Percentiles rank a stretch among this genome's conserved stretches.
These are phyloP conservation scores for Hydrozoanthus gracilis DNA, from an alignment of 92 coral and sea anemone genomes.

Conservation along the genomic window DNA sequence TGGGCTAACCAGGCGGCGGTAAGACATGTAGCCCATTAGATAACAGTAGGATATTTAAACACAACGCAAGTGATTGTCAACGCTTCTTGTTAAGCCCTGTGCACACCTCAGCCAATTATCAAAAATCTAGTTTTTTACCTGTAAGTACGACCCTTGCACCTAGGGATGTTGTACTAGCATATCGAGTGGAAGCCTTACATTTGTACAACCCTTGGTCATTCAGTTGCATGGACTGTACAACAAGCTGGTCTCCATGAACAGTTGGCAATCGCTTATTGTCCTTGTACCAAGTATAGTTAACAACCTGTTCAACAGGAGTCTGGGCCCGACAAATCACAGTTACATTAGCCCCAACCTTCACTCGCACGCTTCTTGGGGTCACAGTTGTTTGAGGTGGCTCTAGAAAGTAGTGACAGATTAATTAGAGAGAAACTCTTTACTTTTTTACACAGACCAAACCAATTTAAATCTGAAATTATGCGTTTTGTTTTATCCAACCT, in stretches of 20 bases:
- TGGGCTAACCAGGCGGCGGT: no score
- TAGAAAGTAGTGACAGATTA: no score
- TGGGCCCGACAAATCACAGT: conserved; percentile 4
- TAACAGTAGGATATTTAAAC: no score
- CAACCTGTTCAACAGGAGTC: neutral
- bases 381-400: conserved; percentile 18
- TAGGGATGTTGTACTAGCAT: neutral
- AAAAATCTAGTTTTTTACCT: no score
- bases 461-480: no score
- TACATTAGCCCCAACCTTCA: conserved; percentile 3
- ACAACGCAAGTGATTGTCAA: no score
- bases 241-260: neutral
- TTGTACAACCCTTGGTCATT: conserved; percentile 25
- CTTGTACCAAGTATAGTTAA: conserved; percentile 22
- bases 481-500: no score
- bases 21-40: no score
- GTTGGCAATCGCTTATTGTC: conserved; percentile 17
- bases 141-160: neutral
- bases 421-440: no score
- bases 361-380: neutral
- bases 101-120: no score
- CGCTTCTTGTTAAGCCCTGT: no score
- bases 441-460: no score
- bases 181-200: conserved; percentile 31
- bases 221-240: neutral